Percentiles rank a stretch among this genome's conserved stretches.
These are phyloP conservation scores for Glaucomys volans DNA, from an alignment of 2,113 vertebrate species.

Conservation along the genomic window DNA sequence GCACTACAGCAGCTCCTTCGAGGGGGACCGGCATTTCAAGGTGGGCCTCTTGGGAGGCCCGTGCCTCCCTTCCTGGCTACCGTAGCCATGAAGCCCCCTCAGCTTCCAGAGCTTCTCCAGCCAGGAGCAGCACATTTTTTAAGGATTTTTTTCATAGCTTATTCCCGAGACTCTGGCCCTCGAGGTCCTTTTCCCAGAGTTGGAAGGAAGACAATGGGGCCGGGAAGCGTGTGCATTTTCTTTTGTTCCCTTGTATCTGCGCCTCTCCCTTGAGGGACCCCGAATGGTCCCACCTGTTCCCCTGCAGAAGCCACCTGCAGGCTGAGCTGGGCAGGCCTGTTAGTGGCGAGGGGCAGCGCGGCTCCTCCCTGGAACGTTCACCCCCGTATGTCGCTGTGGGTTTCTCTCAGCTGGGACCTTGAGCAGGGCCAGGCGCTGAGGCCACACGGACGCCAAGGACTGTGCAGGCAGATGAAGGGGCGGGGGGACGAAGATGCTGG, in stretches of 20 bases:
- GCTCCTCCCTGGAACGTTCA: background rate
- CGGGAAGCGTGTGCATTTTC: accelerated
- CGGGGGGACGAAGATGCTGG: background rate
- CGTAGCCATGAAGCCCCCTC: background rate
- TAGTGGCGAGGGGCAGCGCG: accelerated
- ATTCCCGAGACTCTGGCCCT: background rate
- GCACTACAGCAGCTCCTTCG: background rate
- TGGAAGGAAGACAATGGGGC: background rate
- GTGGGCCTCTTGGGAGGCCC: background rate
- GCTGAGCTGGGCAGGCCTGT: background rate
- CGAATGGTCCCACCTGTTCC: background rate
- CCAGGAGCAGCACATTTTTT: background rate
- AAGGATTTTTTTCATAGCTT: background rate
- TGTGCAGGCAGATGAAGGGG: too few species aligned
- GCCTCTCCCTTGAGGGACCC: background rate
- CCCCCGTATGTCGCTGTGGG: background rate
- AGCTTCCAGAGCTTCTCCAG: slow-evolving; percentile 20
- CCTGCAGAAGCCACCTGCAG: background rate
- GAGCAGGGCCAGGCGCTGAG: background rate
- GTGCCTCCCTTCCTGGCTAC: too few species aligned
- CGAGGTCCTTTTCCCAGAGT: background rate
- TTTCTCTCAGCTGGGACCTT: background rate
- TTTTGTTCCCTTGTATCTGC: background rate
- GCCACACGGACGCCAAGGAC: accelerated
- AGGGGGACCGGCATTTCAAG: background rate